These are phyloP conservation scores for Elysia crispata DNA, from an alignment of 2,888 invertebrate species.

Conservation along the genomic window DNA sequence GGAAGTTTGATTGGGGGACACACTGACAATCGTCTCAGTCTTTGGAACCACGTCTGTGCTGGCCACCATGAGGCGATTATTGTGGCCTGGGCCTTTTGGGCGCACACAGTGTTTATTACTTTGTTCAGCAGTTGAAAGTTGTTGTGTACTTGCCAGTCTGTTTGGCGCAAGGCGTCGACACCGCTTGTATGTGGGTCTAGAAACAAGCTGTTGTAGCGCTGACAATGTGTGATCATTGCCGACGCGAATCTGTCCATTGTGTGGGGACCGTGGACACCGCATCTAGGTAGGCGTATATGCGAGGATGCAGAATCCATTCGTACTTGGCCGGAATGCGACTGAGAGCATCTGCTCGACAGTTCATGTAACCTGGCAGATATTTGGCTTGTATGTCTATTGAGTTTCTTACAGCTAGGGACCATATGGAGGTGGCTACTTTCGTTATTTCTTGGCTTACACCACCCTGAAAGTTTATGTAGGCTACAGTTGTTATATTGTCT, in stretches of 20 bases:
- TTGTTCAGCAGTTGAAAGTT: background rate
- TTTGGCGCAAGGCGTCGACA: constrained; percentile 15
- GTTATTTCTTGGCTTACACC: background rate
- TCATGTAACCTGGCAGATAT: constrained; percentile 5
- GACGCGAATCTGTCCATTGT: constrained; percentile 31
- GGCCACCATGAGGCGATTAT: constrained; percentile 29
- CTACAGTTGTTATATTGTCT: constrained; percentile 29
- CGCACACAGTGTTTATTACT: background rate
- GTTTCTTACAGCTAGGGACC: constrained; percentile 12
- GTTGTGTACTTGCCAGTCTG: constrained; percentile 17
- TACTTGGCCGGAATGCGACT: background rate
- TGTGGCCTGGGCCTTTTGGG: constrained; percentile 25
- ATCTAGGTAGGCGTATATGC: constrained; percentile 11
- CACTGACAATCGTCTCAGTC: background rate
- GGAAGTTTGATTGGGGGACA: constrained; percentile 24
- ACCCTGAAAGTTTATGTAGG: constrained; percentile 19
- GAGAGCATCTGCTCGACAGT: background rate
- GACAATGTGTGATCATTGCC: background rate
- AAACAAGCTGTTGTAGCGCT: constrained; percentile 20
- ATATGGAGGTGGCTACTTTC: background rate
- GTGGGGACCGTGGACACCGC: constrained; percentile 21
- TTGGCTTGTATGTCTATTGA: background rate
- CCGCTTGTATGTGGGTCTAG: constrained; percentile 21
- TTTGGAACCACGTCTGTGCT: constrained; percentile 19
- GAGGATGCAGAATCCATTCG: constrained; percentile 21